A percentile compares a stretch with the other conserved stretches of the same genome.
phyloP scores from a whole-genome alignment of 2,888 invertebrate genomes.

The Eugnorisma glareosa region DNA sequence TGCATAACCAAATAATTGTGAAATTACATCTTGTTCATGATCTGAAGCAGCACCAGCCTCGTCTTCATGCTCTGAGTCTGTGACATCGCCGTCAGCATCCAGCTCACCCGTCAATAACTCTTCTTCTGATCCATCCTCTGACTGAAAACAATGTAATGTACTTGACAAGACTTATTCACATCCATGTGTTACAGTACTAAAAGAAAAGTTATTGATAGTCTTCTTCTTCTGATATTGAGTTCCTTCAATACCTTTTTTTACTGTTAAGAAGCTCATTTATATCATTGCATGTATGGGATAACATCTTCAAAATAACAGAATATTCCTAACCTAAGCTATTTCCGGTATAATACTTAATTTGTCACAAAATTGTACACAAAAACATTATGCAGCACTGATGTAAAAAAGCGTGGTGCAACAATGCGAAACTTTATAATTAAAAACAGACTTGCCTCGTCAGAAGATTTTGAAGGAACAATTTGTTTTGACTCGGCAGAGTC shows the following conservation, averaged over 20 bases:
- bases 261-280: background rate
- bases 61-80: slow-evolving; percentile 86
- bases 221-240: background rate
- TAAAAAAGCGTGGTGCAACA: slow-evolving; percentile 30
- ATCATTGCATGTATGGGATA: background rate
- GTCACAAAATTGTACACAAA: background rate
- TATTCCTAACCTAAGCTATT: background rate
- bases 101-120: slow-evolving; percentile 78
- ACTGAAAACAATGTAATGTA: slow-evolving; percentile 50
- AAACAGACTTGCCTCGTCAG: slow-evolving; percentile 71
- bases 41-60: slow-evolving; percentile 84
- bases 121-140: slow-evolving; percentile 67
- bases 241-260: background rate
- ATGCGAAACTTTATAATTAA: background rate
- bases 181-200: background rate
- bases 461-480: slow-evolving; percentile 50
- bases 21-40: slow-evolving; percentile 83
- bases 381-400: background rate
- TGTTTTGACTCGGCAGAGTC: slow-evolving; percentile 63
- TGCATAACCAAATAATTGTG: background rate
- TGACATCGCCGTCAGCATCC: slow-evolving; percentile 77
- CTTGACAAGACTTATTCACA: background rate
- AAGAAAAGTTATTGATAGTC: background rate
- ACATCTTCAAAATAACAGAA: background rate
- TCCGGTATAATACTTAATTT: background rate